phyloP scores from a whole-genome alignment of 2,888 invertebrate species.

The Aethes cnicana region DNA sequence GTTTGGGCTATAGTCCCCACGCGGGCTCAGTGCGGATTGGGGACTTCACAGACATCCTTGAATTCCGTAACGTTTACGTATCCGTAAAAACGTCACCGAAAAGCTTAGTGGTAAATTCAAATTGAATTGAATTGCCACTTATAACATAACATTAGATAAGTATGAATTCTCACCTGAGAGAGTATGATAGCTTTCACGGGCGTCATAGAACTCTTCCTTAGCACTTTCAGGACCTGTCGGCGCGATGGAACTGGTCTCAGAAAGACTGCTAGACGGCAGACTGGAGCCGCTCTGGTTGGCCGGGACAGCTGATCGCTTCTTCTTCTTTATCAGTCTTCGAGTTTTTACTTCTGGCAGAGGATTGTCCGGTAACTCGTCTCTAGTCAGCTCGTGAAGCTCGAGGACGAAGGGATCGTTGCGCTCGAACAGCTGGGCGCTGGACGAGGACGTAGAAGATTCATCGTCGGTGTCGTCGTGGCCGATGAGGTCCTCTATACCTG shows the following conservation, averaged over 20 bases:
- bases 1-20: no score
- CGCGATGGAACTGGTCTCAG: constrained; percentile 39
- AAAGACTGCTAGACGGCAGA: constrained; percentile 41
- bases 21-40: no score
- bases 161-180: constrained; percentile 44
- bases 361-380: constrained; percentile 39
- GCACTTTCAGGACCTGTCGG: constrained; percentile 35
- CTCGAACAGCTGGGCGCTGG: constrained; percentile 41
- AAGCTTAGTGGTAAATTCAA: no score
- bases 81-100: no score
- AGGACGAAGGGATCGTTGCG: constrained; percentile 44
- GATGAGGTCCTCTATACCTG: constrained; percentile 37
- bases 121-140: no score
- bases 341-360: constrained; percentile 30
- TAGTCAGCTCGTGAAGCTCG: constrained; percentile 54
- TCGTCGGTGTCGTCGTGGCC: constrained; percentile 45
- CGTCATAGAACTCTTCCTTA: constrained; percentile 64
- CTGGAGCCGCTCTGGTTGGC: constrained; percentile 37
- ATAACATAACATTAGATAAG: no score
- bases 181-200: constrained; percentile 59
- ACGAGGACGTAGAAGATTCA: constrained; percentile 44
- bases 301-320: constrained; percentile 32
- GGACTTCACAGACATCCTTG: no score
- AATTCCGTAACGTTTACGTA: no score
- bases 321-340: constrained; percentile 50